phyloP scores from a whole-genome alignment of 1,140 invertebrate genomes.

The Euwallacea fornicatus region DNA sequence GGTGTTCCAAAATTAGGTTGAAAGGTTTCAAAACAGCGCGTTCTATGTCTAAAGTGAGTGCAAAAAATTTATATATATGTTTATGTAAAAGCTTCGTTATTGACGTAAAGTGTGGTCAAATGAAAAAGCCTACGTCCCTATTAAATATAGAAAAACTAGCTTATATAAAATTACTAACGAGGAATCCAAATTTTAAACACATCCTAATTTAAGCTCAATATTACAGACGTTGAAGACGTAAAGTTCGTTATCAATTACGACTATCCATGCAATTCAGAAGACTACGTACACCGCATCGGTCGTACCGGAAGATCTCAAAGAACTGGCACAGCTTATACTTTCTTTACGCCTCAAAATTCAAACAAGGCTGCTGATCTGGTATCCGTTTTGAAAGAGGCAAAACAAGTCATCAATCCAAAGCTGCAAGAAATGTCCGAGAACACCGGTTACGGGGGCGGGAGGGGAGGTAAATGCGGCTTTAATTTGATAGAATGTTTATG shows the following conservation, averaged over 20 bases:
- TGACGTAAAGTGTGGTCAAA: no score
- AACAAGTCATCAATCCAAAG: slow-evolving; percentile 84
- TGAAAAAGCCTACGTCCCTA: no score
- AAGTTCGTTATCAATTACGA: slow-evolving; percentile 99
- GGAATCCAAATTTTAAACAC: no score
- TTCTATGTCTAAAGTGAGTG: no score
- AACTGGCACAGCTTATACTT: slow-evolving; percentile 97
- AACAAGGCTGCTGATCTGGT: slow-evolving; percentile 93
- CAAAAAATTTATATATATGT: no score
- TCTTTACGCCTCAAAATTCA: slow-evolving; percentile 92
- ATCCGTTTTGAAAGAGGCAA: slow-evolving; percentile 90
- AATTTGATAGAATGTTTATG: no score
- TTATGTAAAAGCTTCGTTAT: no score
- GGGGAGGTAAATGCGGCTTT: slow-evolving; percentile 10
- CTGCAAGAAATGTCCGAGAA: slow-evolving; percentile 64
- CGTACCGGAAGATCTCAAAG: slow-evolving; percentile 93
- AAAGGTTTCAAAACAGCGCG: no score
- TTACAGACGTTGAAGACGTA: slow-evolving; percentile 98
- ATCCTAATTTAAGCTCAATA: no score
- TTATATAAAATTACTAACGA: no score
- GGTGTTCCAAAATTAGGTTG: no score
- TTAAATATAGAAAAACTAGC: no score
- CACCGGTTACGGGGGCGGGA: slow-evolving; percentile 41
- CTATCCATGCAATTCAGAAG: slow-evolving; percentile 98
- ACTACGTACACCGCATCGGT: slow-evolving; percentile 99